Base-by-base conservation (phyloP, 2,797 vertebrate genomes). In the Poecilia picta region DNA sequence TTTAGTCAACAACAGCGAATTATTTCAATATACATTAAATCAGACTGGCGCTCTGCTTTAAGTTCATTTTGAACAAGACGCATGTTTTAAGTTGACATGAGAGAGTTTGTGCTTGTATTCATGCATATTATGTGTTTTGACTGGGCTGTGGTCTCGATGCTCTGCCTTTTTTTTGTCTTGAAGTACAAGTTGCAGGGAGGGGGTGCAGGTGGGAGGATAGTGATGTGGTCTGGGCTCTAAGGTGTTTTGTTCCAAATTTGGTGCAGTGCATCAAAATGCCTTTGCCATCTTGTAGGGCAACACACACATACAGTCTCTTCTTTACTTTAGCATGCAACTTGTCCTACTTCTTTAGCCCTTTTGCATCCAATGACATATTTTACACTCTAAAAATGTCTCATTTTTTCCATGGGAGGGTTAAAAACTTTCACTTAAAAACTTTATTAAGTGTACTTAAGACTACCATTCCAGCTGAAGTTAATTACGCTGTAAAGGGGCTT, bases 191-290 rank as follows among this genome's bases (percentile, higher is more conserved):
- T 84, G 81, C 74, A 77, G 81, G 82, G 77, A 80, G 88, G 46
- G 43, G 64, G 79, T 81, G 91, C 86, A 93, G 91, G 91, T 93
- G 92, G 90, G 83, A 89, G 83, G 88, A 86, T 92, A 94, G 91
- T 92, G 95, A 95, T 95, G 90, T 94, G 90, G 92, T 92, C 94
- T 94, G 92, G 93, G 93, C 94, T 94, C 82, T 96, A 97, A 92
- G 94, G 88, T 92, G 96, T 95, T 93, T 96, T 94, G 93, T 97
- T 96, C 89, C 92, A 95, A 16, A 95, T 93, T 93, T 97, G 96
- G 73, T 95, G 95, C 97, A 98, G 94, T 95, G 93, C 91, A 93
- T 93, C 92, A 94, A 91, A 92, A 93, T 90, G 78, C 86, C 76
- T 88, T 89, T 89, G 82, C 83, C 83, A 88, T 86, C 77, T 89